Percentiles rank a stretch among this genome's conserved stretches.
Evolutionary conservation across 1,140 invertebrate genomes (phyloP).

Genomic region (Hyposmocoma kahamanoa): DNA sequence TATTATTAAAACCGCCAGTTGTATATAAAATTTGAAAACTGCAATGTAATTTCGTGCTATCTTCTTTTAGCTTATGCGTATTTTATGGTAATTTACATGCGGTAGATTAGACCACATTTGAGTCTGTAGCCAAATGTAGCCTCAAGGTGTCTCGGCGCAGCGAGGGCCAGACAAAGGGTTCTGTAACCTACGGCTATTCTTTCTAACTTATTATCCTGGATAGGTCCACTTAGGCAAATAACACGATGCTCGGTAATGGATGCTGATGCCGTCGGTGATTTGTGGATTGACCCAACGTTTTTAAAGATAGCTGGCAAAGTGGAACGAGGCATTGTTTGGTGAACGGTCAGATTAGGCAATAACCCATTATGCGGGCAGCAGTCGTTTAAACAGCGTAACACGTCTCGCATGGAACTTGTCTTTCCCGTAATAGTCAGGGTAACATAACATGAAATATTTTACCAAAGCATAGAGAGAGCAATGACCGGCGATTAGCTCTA

Average conservation of each 20-base stretch:
- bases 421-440: slow-evolving; percentile 30
- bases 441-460: slow-evolving; percentile 31
- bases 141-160: slow-evolving; percentile 21
- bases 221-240: slow-evolving; percentile 30
- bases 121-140: slow-evolving; percentile 19
- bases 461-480: slow-evolving; percentile 38
- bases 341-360: slow-evolving; percentile 11
- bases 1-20: neutral
- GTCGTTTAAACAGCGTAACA: slow-evolving; percentile 35
- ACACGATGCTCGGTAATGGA: slow-evolving; percentile 20
- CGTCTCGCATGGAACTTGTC: slow-evolving; percentile 24
- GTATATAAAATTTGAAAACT: slow-evolving; percentile 11
- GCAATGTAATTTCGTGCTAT: neutral
- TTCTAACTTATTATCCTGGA: slow-evolving; percentile 30
- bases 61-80: slow-evolving; percentile 3
- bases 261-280: neutral
- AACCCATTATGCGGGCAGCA: slow-evolving; percentile 25
- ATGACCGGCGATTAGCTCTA: slow-evolving; percentile 58
- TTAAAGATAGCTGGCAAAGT: neutral
- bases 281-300: slow-evolving; percentile 1
- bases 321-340: neutral
- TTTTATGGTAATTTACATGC: neutral
- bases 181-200: slow-evolving; percentile 29
- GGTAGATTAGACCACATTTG: slow-evolving; percentile 2
- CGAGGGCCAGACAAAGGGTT: slow-evolving; percentile 18